Evolutionary conservation across 2,113 vertebrate species (phyloP).

Genomic region (Dunckerocampus dactyliophorus): DNA sequence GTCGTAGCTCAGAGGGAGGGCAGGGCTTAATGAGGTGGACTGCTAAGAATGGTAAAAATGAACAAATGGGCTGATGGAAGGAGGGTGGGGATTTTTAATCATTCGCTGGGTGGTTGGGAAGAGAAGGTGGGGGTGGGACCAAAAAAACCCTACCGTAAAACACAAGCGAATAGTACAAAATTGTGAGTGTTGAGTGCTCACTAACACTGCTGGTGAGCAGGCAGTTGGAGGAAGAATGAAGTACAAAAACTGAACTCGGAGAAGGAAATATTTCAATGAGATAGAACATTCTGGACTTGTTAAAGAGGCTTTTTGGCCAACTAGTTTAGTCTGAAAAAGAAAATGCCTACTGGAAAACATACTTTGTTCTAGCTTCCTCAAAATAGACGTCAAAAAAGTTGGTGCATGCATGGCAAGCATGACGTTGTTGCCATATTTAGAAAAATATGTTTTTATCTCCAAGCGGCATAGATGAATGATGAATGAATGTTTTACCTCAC

Average conservation of each 20-base stretch:
- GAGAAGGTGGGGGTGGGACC: too few species aligned
- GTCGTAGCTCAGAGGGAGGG: slow-evolving; percentile 34
- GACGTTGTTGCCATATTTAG: too few species aligned
- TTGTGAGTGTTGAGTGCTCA: background rate
- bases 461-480: too few species aligned
- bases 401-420: too few species aligned
- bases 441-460: too few species aligned
- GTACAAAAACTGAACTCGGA: background rate
- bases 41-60: slow-evolving; percentile 4
- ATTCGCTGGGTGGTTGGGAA: slow-evolving; percentile 4
- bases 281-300: background rate
- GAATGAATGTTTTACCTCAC: too few species aligned
- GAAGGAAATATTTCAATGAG: background rate
- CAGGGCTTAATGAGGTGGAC: slow-evolving; percentile 10
- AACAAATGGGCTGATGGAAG: background rate
- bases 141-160: too few species aligned
- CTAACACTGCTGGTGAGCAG: background rate
- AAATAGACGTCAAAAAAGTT: too few species aligned
- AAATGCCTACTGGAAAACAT: too few species aligned
- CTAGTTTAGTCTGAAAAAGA: background rate
- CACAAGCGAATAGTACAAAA: background rate
- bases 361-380: too few species aligned
- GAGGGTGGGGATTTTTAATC: slow-evolving; percentile 33
- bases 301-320: background rate
- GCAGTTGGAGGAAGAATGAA: background rate